phyloP scores from a whole-genome alignment of 37 sponge, comb jelly and placozoan genomes.

The Beroe forskalii region DNA sequence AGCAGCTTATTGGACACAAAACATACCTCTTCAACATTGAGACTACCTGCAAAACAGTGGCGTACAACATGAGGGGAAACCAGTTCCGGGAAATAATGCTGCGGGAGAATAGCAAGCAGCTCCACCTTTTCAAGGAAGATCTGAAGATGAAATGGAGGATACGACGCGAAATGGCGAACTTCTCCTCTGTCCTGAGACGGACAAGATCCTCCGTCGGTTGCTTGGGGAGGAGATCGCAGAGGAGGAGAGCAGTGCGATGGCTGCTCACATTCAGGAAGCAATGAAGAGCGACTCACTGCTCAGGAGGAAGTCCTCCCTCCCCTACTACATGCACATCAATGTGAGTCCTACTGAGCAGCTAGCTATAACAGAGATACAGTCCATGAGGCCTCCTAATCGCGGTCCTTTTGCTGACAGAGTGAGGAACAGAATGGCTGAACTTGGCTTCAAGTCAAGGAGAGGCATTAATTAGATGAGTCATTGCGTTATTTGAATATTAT shows the following conservation, averaged over 20 bases:
- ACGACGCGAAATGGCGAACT: slow-evolving; percentile 26
- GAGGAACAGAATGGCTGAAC: slow-evolving; percentile 52
- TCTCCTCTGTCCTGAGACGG: slow-evolving; percentile 36
- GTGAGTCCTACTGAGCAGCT: not conserved
- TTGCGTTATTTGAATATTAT: not conserved
- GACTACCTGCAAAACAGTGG: slow-evolving; percentile 26
- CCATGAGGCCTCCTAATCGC: slow-evolving; percentile 50
- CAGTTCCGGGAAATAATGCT: slow-evolving; percentile 21
- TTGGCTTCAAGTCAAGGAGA: slow-evolving; percentile 60
- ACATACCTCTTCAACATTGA: slow-evolving; percentile 15
- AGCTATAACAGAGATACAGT: not conserved
- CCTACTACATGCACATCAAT: not conserved
- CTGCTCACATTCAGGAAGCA: not conserved
- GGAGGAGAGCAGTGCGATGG: not conserved
- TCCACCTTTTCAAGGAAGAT: not conserved
- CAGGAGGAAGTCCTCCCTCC: not conserved
- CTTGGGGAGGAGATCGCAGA: slow-evolving; percentile 11
- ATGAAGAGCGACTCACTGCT: not conserved
- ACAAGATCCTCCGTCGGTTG: not conserved
- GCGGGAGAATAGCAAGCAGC: not conserved
- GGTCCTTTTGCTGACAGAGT: slow-evolving; percentile 54
- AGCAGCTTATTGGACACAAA: not conserved
- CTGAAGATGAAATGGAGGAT: slow-evolving; percentile 12
- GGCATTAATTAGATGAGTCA: not conserved
- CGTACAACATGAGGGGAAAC: slow-evolving; percentile 10